phyloP scores from a whole-genome alignment of 2,113 vertebrate genomes.

The Collichthys lucidus region DNA sequence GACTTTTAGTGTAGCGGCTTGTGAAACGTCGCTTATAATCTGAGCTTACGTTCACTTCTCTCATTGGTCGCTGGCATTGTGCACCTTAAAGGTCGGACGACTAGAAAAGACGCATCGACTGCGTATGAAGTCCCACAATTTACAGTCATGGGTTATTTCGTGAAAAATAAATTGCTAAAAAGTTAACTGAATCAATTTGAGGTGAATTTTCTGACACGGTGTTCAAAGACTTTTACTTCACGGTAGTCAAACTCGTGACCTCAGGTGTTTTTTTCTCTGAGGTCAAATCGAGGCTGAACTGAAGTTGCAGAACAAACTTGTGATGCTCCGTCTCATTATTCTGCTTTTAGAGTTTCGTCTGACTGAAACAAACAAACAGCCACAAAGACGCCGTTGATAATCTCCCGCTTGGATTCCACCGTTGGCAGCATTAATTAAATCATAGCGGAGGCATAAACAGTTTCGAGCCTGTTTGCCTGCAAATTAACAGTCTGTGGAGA shows the following conservation, averaged over 20 bases:
- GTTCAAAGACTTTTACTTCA: too few species aligned
- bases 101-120: too few species aligned
- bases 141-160: too few species aligned
- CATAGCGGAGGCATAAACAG: neutral
- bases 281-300: neutral
- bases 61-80: too few species aligned
- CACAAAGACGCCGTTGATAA: neutral
- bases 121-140: too few species aligned
- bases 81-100: too few species aligned
- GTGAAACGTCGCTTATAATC: too few species aligned
- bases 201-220: neutral
- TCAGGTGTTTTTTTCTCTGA: neutral
- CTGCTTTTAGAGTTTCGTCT: neutral
- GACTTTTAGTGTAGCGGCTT: too few species aligned
- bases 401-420: neutral
- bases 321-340: neutral
- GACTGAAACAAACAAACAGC: neutral
- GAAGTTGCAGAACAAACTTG: neutral
- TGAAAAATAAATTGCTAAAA: too few species aligned
- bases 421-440: conserved; percentile 21
- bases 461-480: neutral
- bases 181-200: too few species aligned
- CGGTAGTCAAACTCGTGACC: neutral
- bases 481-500: conserved; percentile 26
- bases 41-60: too few species aligned